Evolutionary conservation across 1,140 invertebrate genomes (phyloP).

Genomic region (Lasioglossum baleicum): DNA sequence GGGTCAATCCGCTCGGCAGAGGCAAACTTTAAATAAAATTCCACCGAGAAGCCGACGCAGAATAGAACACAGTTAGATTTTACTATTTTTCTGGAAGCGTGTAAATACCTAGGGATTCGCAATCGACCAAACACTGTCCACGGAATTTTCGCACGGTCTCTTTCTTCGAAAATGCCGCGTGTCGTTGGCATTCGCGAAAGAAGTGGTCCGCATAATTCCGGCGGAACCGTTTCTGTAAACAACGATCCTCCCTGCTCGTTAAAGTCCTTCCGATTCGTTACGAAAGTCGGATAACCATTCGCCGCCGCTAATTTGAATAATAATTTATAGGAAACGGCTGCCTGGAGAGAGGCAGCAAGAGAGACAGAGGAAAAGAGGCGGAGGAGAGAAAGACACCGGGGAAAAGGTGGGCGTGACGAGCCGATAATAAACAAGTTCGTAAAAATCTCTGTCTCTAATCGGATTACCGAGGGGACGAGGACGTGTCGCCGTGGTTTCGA

Average conservation of each 20-base stretch:
- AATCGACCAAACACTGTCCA: too few species aligned
- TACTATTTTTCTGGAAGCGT: too few species aligned
- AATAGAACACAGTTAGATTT: too few species aligned
- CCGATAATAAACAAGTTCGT: conserved; percentile 19
- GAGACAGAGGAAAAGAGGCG: too few species aligned
- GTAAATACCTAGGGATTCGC: too few species aligned
- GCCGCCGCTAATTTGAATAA: conserved; percentile 26
- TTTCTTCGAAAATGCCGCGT: not conserved
- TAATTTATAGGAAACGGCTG: conserved; percentile 8
- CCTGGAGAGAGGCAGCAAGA: too few species aligned
- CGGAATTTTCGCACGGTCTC: too few species aligned
- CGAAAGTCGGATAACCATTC: conserved; percentile 9
- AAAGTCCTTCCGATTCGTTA: conserved; percentile 1
- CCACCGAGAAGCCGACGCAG: too few species aligned
- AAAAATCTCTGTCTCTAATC: conserved; percentile 40
- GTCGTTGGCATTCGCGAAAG: not conserved
- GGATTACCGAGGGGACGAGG: conserved; percentile 13
- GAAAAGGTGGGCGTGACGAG: conserved; percentile 26
- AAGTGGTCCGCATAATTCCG: not conserved
- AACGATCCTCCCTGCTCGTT: not conserved
- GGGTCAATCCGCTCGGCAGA: conserved; percentile 29
- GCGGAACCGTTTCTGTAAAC: not conserved
- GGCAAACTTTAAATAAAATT: not conserved
- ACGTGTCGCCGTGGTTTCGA: not conserved
- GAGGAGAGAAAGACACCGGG: not conserved